Evolutionary conservation across 1,140 invertebrate genomes (phyloP), one percentile per base, ranked within the genome.

Genomic region (Latrodectus geometricus): DNA sequence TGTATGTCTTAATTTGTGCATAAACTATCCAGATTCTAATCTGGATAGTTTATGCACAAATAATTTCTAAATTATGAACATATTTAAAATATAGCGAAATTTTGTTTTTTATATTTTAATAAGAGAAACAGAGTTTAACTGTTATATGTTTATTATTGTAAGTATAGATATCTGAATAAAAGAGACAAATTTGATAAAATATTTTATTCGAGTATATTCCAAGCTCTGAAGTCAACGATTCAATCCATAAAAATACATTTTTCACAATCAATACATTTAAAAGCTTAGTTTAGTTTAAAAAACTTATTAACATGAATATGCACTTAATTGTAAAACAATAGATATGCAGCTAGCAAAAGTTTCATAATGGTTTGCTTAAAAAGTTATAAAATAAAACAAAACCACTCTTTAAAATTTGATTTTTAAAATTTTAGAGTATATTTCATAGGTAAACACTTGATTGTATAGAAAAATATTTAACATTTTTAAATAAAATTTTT

Each of bases 121-220:
- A 35, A 35, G 35, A 35, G 35, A 35, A 5, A 35, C 5, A 35
- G 2, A 35, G 5, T 35, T 35, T 35, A 35, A 35, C 35, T 35
- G 5, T 35, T 35, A 5, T 35, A 35, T 35, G 35, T 3, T 35
- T 35, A 35, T 3, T 35, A 35, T 35, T 35, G 35, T 35, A 35
- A 35, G 5, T 35, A 5, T 35, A 35, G 5, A 35, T 3, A 35
- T 35, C 5, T 35, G 35, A 76, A 76, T 11, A 14, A 56, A 76
- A 76, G 21, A 56, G 48, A 76, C 74, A 76, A 76, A 23, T 69
- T 52, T 78, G 23, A 72, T 81, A 84, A 84, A 84, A 84, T 84
- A 84, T 75, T 84, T 81, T 84, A 84, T 84, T 84, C 23, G 76
- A 84, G 72, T 84, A 75, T 84, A 73, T 84, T 84, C 65, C 82